Conservation (phyloP, 2,888 invertebrate genomes). For the Aphelenchoides bicaudatus region DNA sequence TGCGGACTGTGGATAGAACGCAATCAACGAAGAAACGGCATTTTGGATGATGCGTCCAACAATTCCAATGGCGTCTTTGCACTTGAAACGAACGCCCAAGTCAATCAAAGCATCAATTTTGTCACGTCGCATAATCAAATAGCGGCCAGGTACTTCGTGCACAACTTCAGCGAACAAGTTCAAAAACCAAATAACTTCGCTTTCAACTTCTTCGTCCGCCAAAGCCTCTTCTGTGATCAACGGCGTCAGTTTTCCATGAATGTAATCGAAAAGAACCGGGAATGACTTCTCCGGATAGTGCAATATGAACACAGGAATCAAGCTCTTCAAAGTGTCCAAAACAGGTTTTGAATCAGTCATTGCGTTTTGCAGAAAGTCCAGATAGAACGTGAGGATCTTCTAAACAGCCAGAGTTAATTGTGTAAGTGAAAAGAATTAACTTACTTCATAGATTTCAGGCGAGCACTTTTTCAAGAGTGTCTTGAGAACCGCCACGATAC, state of each 20-base stretch:
- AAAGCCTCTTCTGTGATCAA: slow-evolving; percentile 33
- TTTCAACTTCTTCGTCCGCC: slow-evolving; percentile 52
- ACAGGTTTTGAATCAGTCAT: slow-evolving; percentile 58
- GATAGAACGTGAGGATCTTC: slow-evolving; percentile 74
- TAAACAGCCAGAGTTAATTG: slow-evolving; percentile 53
- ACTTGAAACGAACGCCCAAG: slow-evolving; percentile 70
- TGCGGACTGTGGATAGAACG: slow-evolving; percentile 67
- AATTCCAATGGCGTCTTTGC: slow-evolving; percentile 62
- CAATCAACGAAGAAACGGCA: slow-evolving; percentile 27
- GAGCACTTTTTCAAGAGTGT: slow-evolving; percentile 43
- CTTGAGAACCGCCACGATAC: slow-evolving; percentile 37
- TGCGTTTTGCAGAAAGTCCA: slow-evolving; percentile 70
- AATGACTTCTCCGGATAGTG: slow-evolving; percentile 46
- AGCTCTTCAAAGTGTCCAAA: slow-evolving; percentile 25
- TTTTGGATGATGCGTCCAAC: slow-evolving; percentile 30
- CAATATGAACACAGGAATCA: slow-evolving; percentile 27
- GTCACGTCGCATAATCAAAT: slow-evolving; percentile 63
- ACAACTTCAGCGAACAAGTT: slow-evolving; percentile 65
- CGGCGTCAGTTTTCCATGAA: slow-evolving; percentile 33
- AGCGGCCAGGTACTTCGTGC: slow-evolving; percentile 64
- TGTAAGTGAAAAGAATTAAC: background rate
- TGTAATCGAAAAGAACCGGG: slow-evolving; percentile 47
- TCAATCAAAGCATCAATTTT: slow-evolving; percentile 71
- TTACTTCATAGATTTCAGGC: slow-evolving; percentile 37
- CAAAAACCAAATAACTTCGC: slow-evolving; percentile 53